Evolutionary conservation across 2,888 invertebrate species (phyloP).

Genomic region (Microctonus brassicae): DNA sequence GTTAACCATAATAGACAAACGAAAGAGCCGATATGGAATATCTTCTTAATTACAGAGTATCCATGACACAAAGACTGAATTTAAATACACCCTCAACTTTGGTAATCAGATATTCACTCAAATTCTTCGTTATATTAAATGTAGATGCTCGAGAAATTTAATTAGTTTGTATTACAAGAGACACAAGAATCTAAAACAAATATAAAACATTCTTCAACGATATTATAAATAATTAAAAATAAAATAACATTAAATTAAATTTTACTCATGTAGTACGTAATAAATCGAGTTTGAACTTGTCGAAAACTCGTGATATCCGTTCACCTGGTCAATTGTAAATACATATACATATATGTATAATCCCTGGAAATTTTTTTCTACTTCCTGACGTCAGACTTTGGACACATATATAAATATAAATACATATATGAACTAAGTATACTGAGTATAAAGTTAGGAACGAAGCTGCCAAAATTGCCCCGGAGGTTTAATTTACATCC

Average conservation of each 20-base stretch:
- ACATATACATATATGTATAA: constrained; percentile 48
- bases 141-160: neutral
- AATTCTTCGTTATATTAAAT: neutral
- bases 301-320: constrained; percentile 53
- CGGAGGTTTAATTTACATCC: constrained; percentile 67
- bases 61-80: constrained; percentile 21
- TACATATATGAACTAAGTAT: neutral
- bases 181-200: neutral
- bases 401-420: neutral
- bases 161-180: neutral
- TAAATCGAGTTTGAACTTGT: constrained; percentile 12
- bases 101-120: constrained; percentile 2
- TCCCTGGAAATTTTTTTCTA: too few species aligned
- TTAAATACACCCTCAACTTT: neutral
- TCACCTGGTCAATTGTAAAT: constrained; percentile 59
- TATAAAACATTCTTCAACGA: neutral
- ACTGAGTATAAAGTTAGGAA: constrained; percentile 25
- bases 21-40: neutral
- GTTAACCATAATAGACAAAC: neutral
- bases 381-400: constrained; percentile 36
- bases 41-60: constrained; percentile 24
- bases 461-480: constrained; percentile 40
- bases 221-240: neutral
- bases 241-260: neutral
- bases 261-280: too few species aligned